These are phyloP conservation scores for Vanessa tameamea DNA, from an alignment of 1,140 invertebrate genomes.

Conservation along the genomic window DNA sequence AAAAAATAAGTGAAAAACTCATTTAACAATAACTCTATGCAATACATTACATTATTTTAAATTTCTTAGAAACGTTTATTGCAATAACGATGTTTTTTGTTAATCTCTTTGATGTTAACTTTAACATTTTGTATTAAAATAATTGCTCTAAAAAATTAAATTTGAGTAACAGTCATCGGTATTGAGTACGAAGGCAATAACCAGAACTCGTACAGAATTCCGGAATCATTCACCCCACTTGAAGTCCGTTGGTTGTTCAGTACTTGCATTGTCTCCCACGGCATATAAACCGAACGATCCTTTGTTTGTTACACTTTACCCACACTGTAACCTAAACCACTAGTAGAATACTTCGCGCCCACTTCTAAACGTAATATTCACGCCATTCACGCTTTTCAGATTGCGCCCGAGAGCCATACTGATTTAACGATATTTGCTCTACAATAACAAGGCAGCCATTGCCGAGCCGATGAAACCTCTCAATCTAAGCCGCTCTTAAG, in stretches of 20 bases:
- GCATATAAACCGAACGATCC: conserved; percentile 62
- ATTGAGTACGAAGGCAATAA: conserved; percentile 26
- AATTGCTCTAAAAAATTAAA: background rate
- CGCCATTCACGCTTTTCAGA: conserved; percentile 49
- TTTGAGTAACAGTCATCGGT: conserved; percentile 19
- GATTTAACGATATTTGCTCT: conserved; percentile 65
- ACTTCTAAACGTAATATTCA: conserved; percentile 56
- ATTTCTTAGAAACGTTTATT: background rate
- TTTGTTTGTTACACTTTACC: conserved; percentile 69
- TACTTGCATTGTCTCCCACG: conserved; percentile 64
- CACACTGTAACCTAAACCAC: conserved; percentile 63
- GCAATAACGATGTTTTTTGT: background rate
- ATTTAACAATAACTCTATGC: background rate
- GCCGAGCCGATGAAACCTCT: conserved; percentile 47
- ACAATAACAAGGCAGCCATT: conserved; percentile 54
- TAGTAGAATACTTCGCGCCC: conserved; percentile 57
- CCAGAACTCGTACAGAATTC: conserved; percentile 52
- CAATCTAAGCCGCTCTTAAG: conserved; percentile 39
- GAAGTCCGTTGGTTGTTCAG: conserved; percentile 56
- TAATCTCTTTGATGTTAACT: background rate
- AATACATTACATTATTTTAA: background rate
- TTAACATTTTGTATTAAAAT: too few species aligned
- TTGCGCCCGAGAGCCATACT: conserved; percentile 50
- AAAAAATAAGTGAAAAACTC: background rate
- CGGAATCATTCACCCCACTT: conserved; percentile 68